Conservation (phyloP, 2,888 invertebrate species). For the Mycalesis mineus region DNA sequence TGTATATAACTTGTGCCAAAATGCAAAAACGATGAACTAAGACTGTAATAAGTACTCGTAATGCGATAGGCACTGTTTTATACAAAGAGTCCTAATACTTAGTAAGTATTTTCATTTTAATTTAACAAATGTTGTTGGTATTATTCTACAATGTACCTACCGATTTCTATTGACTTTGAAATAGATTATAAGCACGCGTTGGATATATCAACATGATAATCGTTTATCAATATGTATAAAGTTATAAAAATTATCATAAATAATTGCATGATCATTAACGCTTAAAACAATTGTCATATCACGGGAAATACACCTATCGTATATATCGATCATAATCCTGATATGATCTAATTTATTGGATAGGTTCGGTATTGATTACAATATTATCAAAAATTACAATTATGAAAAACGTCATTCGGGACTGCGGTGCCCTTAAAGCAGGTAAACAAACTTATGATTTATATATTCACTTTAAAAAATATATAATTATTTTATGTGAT, state of each 20-base stretch:
- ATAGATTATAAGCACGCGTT: background rate
- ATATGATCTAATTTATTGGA: conserved; percentile 2
- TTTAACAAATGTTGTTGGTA: no score
- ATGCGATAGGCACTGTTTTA: no score
- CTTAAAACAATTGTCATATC: background rate
- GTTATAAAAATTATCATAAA: background rate
- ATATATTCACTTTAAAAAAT: no score
- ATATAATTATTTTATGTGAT: no score
- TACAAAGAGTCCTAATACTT: no score
- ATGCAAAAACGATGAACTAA: no score
- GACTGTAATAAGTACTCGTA: no score
- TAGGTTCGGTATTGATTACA: background rate
- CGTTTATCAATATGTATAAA: conserved; percentile 7
- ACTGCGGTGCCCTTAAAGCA: background rate
- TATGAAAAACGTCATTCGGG: conserved; percentile 4
- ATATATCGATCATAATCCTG: background rate
- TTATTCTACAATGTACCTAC: no score
- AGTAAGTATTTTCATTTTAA: no score
- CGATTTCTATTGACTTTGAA: background rate
- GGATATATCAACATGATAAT: background rate
- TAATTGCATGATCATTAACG: conserved; percentile 4
- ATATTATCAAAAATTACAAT: conserved; percentile 7
- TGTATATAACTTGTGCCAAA: no score
- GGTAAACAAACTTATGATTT: conserved; percentile 6
- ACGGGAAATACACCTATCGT: background rate